Evolutionary conservation across 2,797 vertebrate genomes (phyloP).

Genomic region (Typhlichthys subterraneus): DNA sequence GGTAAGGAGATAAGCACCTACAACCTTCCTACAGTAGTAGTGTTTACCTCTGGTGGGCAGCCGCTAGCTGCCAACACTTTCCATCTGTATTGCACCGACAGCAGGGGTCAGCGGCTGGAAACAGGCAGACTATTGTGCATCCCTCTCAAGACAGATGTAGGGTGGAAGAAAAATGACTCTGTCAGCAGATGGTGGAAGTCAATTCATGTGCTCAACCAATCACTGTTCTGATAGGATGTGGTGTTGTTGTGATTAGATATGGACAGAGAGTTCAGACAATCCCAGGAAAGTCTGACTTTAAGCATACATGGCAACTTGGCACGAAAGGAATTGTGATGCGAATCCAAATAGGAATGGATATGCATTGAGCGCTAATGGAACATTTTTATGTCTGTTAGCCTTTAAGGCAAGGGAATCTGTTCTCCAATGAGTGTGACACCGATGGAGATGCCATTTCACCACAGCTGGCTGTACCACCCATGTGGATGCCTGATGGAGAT

Average conservation of each 20-base stretch:
- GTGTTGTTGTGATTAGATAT: background rate
- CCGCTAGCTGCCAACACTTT: constrained; percentile 54
- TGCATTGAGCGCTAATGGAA: background rate
- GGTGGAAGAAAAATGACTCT: constrained; percentile 48
- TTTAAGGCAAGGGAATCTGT: constrained; percentile 15
- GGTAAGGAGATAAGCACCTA: constrained; percentile 42
- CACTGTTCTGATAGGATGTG: background rate
- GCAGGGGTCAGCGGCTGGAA: constrained; percentile 57
- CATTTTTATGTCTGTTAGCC: constrained; percentile 20
- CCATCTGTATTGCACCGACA: constrained; percentile 47
- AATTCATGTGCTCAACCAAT: constrained; percentile 4
- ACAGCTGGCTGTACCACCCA: constrained; percentile 67
- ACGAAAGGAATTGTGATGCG: constrained; percentile 3
- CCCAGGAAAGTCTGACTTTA: background rate
- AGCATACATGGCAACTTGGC: background rate
- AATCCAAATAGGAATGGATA: background rate
- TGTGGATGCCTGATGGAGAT: constrained; percentile 69
- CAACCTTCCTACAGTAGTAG: constrained; percentile 28
- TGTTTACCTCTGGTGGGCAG: constrained; percentile 54
- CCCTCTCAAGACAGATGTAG: constrained; percentile 56
- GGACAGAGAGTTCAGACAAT: background rate
- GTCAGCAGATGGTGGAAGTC: constrained; percentile 31
- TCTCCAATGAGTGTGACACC: constrained; percentile 19
- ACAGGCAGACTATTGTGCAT: constrained; percentile 55
- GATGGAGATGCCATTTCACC: constrained; percentile 33